phyloP scores from a whole-genome alignment of 2,113 vertebrate genomes.

The Sander lucioperca region DNA sequence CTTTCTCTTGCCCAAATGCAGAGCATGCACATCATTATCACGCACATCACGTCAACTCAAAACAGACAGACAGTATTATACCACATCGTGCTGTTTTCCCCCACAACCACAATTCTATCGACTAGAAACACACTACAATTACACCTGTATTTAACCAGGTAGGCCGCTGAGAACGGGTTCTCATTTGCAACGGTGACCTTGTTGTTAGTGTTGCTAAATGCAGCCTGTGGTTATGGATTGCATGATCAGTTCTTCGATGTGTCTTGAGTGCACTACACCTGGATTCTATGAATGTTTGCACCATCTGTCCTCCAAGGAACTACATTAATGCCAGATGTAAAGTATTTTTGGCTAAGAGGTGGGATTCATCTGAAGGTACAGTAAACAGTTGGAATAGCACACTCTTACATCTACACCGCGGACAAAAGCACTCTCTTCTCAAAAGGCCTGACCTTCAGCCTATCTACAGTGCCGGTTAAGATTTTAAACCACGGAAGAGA shows the following conservation, averaged over 20 bases:
- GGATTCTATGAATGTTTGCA: constrained; percentile 13
- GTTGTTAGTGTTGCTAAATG: constrained; percentile 14
- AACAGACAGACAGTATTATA: not conserved
- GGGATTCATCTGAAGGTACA: constrained; percentile 15
- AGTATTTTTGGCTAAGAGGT: not conserved
- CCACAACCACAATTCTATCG: not conserved
- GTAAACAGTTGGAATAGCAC: constrained; percentile 11
- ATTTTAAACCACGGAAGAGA: constrained; percentile 10
- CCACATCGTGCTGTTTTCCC: not conserved
- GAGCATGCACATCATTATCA: constrained; percentile 11
- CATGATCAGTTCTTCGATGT: constrained; percentile 1
- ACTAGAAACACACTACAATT: constrained; percentile 12
- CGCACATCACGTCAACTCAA: not conserved
- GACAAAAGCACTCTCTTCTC: constrained; percentile 44
- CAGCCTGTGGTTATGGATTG: constrained; percentile 5
- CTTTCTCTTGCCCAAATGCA: not conserved
- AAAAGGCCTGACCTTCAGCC: constrained; percentile 50
- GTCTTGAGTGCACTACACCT: constrained; percentile 20
- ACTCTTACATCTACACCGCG: constrained; percentile 11
- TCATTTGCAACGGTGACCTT: not conserved
- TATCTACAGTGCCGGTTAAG: not conserved
- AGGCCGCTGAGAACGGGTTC: no score
- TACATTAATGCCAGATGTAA: constrained; percentile 21
- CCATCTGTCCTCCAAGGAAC: constrained; percentile 19
- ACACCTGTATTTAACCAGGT: not conserved